Conservation (phyloP, 2,888 invertebrate genomes). For the Cheiracanthium punctorium region DNA sequence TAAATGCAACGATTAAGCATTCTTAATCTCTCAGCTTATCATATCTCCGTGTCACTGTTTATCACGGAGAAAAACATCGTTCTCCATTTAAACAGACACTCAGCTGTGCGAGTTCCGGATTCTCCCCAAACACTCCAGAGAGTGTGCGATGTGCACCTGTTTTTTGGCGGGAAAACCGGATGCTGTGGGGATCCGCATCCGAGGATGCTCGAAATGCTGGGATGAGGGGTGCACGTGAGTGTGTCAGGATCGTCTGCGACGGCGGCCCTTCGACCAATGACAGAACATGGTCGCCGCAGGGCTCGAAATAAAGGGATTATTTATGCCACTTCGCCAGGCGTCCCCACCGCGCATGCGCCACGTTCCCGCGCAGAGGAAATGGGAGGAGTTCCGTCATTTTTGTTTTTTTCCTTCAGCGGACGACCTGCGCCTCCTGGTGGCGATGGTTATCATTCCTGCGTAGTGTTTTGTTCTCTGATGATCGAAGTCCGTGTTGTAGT, state of each 20-base stretch:
- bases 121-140: no score
- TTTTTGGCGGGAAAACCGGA: slow-evolving; percentile 30
- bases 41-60: no score
- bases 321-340: slow-evolving; percentile 64
- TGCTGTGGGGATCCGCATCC: neutral
- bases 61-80: no score
- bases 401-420: slow-evolving; percentile 11
- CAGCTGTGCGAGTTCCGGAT: no score
- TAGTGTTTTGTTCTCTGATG: slow-evolving; percentile 9
- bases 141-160: neutral
- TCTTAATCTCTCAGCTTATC: no score
- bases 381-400: slow-evolving; percentile 62
- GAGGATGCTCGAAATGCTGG: slow-evolving; percentile 1
- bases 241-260: slow-evolving; percentile 62
- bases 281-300: slow-evolving; percentile 65
- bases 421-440: slow-evolving; percentile 49
- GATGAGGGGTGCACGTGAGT: slow-evolving; percentile 35
- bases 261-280: slow-evolving; percentile 64
- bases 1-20: no score
- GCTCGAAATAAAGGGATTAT: slow-evolving; percentile 68
- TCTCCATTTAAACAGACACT: no score
- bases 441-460: slow-evolving; percentile 19
- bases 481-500: neutral
- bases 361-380: slow-evolving; percentile 46
- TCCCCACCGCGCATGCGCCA: slow-evolving; percentile 39